Conservation (phyloP, 2,888 invertebrate species). For the Pediacus dermestoides region DNA sequence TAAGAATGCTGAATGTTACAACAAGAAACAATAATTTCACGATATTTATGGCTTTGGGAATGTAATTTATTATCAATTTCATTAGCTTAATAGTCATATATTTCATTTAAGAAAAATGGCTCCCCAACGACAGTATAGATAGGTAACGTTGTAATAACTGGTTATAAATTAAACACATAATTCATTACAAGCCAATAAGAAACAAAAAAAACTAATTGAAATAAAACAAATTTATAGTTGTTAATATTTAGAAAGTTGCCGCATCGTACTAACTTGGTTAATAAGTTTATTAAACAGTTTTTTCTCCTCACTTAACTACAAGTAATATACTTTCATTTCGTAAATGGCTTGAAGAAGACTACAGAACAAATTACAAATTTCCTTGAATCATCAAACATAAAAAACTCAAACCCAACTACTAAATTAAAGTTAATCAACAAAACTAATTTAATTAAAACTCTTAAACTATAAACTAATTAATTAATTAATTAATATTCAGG, state of each 20-base stretch:
- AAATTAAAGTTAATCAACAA: conserved; percentile 1
- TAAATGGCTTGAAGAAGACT: too few species aligned
- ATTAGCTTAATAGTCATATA: conserved; percentile 27
- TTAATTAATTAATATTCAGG: conserved; percentile 16
- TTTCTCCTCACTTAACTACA: too few species aligned
- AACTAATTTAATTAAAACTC: conserved; percentile 8
- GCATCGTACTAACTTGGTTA: too few species aligned
- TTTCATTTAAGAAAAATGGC: conserved; percentile 25
- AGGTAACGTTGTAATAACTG: conserved; percentile 22
- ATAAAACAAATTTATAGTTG: too few species aligned
- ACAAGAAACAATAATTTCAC: conserved; percentile 12
- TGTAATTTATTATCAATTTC: conserved; percentile 29
- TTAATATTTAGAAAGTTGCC: too few species aligned
- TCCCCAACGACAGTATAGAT: conserved; percentile 22
- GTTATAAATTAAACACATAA: conserved; percentile 23
- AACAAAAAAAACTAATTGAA: conserved; percentile 17
- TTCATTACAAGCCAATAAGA: conserved; percentile 13
- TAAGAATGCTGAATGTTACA: conserved; percentile 4
- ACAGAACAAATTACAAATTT: too few species aligned
- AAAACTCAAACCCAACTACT: background rate
- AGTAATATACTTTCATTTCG: too few species aligned
- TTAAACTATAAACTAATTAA: too few species aligned
- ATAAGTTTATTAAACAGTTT: too few species aligned
- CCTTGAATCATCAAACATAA: too few species aligned
- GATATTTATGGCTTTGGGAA: conserved; percentile 14